Evolutionary conservation across 1,140 invertebrate species (phyloP).

Genomic region (Bradysia coprophila): DNA sequence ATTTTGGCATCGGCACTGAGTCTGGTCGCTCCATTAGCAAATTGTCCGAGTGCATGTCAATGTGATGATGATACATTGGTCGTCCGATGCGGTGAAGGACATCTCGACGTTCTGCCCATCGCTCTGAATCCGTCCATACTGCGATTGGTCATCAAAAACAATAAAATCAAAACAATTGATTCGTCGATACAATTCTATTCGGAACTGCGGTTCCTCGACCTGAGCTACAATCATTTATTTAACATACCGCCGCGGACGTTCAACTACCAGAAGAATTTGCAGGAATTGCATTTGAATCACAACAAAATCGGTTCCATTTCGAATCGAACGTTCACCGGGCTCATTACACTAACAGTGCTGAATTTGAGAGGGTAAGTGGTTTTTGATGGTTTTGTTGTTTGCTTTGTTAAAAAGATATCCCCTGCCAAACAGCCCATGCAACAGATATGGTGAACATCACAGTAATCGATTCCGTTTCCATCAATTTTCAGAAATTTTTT

Average conservation of each 20-base stretch:
- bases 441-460: too few species aligned
- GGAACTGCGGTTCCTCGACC: conserved; percentile 61
- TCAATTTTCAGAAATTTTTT: too few species aligned
- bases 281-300: conserved; percentile 63
- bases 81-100: conserved; percentile 69
- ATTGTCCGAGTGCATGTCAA: conserved; percentile 58
- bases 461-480: too few species aligned
- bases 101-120: conserved; percentile 74
- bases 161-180: conserved; percentile 71
- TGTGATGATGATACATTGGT: conserved; percentile 77
- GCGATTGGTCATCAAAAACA: conserved; percentile 61
- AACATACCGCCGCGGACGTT: conserved; percentile 62
- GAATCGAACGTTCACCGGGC: conserved; percentile 59
- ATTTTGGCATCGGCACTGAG: conserved; percentile 4
- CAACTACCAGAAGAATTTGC: conserved; percentile 54
- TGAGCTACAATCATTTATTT: conserved; percentile 66
- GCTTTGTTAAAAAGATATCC: too few species aligned
- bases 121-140: conserved; percentile 78
- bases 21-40: conserved; percentile 27
- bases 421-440: too few species aligned
- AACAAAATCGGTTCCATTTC: conserved; percentile 66
- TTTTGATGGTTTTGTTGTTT: too few species aligned
- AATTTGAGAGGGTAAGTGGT: conserved; percentile 62
- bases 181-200: conserved; percentile 73
- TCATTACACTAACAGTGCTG: conserved; percentile 56